A percentile compares a stretch with the other conserved stretches of the same genome.
Conservation (phyloP, 2,113 vertebrate species). For the Pterocles gutturalis region DNA sequence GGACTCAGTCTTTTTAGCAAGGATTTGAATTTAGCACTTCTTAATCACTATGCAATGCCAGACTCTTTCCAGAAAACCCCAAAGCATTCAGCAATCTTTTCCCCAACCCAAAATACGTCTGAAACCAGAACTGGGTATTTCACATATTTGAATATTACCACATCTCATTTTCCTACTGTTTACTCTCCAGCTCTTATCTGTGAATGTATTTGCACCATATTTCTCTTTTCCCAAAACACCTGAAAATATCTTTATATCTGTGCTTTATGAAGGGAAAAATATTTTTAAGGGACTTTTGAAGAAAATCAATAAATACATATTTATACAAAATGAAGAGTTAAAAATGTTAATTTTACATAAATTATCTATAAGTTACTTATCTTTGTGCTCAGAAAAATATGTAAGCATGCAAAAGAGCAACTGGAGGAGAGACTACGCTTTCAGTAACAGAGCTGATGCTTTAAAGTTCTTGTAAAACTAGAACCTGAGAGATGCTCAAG, state of each 20-base stretch:
- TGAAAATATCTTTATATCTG: not conserved
- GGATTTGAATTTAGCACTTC: not conserved
- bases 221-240: not conserved
- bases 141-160: not conserved
- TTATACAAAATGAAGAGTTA: not conserved
- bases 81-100: not conserved
- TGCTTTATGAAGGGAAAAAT: not conserved
- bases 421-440: not conserved
- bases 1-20: not conserved
- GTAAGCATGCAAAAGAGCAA: not conserved
- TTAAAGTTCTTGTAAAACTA: not conserved
- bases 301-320: rapidly evolving
- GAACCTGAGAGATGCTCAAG: not conserved
- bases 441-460: not conserved
- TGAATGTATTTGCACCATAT: not conserved
- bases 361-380: not conserved
- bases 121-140: not conserved
- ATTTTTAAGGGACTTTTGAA: not conserved
- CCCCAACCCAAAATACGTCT: not conserved
- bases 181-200: not conserved
- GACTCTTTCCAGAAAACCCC: not conserved
- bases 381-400: not conserved
- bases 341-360: not conserved
- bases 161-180: not conserved
- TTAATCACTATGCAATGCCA: not conserved